These are phyloP conservation scores for Carassius gibelio DNA, from an alignment of 2,113 vertebrate genomes.

Conservation along the genomic window DNA sequence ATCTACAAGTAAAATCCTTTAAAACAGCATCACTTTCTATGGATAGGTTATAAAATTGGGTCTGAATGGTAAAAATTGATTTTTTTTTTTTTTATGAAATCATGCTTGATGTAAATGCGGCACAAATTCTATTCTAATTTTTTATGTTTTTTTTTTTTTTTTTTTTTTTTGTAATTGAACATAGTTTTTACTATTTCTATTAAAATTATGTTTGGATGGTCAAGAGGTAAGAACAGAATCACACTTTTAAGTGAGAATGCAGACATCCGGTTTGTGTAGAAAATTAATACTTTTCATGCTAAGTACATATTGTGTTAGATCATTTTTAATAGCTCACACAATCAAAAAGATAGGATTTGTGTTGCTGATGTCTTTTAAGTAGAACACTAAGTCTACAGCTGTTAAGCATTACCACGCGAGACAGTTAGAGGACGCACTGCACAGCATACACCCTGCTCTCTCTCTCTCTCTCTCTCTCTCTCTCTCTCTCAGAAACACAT, in stretches of 20 bases:
- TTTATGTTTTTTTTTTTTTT: too few species aligned
- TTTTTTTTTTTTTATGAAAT: too few species aligned
- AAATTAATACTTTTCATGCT: background rate
- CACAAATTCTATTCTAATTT: background rate
- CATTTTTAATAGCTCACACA: background rate
- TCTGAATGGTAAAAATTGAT: too few species aligned
- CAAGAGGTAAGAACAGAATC: background rate
- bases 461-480: conserved; percentile 24
- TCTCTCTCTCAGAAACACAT: conserved; percentile 54
- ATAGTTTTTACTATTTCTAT: background rate
- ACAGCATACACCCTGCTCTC: conserved; percentile 33
- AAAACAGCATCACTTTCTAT: background rate
- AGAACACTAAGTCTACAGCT: background rate
- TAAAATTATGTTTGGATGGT: background rate
- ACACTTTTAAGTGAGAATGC: background rate
- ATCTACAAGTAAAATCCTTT: background rate
- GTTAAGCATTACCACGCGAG: conserved; percentile 26
- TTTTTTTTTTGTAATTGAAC: background rate
- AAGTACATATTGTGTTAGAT: background rate
- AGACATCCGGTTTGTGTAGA: background rate
- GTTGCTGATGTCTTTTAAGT: background rate
- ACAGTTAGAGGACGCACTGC: conserved; percentile 30
- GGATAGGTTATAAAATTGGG: background rate
- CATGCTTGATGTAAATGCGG: background rate
- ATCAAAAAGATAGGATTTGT: background rate